phyloP scores from a whole-genome alignment of 2,113 vertebrate genomes.

The Oncorhynchus clarkii region DNA sequence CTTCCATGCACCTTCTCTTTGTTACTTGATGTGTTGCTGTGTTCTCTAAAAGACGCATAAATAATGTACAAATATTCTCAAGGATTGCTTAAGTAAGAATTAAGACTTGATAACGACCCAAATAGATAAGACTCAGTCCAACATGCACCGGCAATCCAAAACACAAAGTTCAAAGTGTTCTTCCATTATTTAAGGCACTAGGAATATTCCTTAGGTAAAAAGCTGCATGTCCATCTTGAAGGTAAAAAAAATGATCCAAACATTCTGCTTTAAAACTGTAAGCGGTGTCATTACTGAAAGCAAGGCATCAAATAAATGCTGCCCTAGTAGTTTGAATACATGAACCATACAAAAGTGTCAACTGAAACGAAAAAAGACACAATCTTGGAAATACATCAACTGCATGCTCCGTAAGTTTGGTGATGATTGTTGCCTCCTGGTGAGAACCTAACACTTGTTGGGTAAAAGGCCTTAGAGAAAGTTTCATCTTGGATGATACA shows the following conservation, averaged over 20 bases:
- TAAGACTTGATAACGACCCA: background rate
- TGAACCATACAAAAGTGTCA: slow-evolving; percentile 35
- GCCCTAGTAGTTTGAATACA: background rate
- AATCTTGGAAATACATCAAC: slow-evolving; percentile 33
- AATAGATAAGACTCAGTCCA: slow-evolving; percentile 7
- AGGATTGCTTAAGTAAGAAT: background rate
- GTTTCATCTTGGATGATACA: slow-evolving; percentile 32
- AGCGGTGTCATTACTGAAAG: slow-evolving; percentile 23
- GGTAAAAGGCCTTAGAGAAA: background rate
- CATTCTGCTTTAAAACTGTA: slow-evolving; percentile 45
- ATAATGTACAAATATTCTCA: too few relatives aligned
- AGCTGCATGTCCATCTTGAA: slow-evolving; percentile 36
- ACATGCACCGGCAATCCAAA: slow-evolving; percentile 23
- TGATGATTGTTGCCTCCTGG: background rate
- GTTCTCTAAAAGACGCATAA: too few relatives aligned
- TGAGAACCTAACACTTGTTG: slow-evolving; percentile 5
- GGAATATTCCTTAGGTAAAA: slow-evolving; percentile 51
- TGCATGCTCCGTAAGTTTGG: background rate
- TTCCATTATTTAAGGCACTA: slow-evolving; percentile 60
- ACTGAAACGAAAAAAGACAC: slow-evolving; percentile 34
- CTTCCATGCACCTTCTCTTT: too few relatives aligned
- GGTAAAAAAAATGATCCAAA: slow-evolving; percentile 28
- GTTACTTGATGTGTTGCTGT: too few relatives aligned
- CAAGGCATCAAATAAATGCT: slow-evolving; percentile 38
- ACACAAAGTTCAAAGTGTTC: slow-evolving; percentile 17